These are phyloP conservation scores for Hipposideros larvatus DNA, from an alignment of 2,797 vertebrate species.

Conservation along the genomic window DNA sequence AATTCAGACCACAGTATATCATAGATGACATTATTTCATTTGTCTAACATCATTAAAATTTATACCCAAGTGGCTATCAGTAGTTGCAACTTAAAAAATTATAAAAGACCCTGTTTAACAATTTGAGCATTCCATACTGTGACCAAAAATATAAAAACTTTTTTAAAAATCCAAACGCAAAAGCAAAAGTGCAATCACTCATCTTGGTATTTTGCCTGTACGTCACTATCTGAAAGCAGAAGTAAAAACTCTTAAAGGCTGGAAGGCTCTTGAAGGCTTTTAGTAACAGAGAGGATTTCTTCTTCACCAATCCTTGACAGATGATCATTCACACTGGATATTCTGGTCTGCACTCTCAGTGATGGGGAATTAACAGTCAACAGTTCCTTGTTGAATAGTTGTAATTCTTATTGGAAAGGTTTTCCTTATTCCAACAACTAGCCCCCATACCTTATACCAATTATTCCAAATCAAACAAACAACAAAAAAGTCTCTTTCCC, in stretches of 20 bases:
- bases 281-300: neutral
- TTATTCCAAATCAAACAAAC: conserved; percentile 8
- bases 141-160: neutral
- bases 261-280: neutral
- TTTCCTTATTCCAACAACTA: neutral
- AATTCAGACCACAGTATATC: neutral
- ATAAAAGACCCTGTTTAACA: conserved; percentile 21
- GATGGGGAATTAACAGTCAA: neutral
- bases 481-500: neutral
- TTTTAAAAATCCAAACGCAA: conserved; percentile 27
- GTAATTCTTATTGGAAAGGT: neutral
- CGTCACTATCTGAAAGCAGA: neutral
- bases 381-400: neutral
- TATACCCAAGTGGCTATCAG: neutral
- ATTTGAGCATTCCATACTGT: neutral
- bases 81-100: neutral
- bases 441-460: neutral
- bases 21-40: conserved; percentile 25
- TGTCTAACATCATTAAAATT: conserved; percentile 1
- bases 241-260: neutral
- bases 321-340: neutral
- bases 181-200: neutral
- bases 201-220: neutral
- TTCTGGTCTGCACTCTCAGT: neutral
- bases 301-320: neutral